phyloP scores from a whole-genome alignment of 2,888 invertebrate genomes.

The Caenorhabditis sulstoni region DNA sequence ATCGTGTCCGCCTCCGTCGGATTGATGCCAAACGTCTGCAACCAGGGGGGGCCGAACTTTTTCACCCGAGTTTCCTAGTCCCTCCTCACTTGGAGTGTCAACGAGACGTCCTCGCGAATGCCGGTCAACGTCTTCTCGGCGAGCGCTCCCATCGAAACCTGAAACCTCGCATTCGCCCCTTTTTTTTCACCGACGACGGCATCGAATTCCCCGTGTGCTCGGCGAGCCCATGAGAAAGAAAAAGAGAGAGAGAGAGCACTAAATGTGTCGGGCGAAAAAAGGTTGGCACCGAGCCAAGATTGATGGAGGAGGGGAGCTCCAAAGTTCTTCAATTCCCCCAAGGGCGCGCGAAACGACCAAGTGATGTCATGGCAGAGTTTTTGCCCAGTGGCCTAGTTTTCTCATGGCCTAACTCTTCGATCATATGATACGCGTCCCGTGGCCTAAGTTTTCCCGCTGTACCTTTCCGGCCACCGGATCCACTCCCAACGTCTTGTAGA shows the following conservation, averaged over 20 bases:
- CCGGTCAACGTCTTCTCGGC: conserved; percentile 72
- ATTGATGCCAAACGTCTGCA: conserved; percentile 60
- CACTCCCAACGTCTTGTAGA: conserved; percentile 81
- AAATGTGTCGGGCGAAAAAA: background rate
- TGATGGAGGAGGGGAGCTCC: too few species aligned
- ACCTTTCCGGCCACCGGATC: conserved; percentile 78
- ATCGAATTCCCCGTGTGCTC: background rate
- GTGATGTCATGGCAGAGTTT: too few species aligned
- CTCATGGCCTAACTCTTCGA: too few species aligned
- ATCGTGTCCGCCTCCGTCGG: conserved; percentile 63
- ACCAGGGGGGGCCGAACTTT: background rate
- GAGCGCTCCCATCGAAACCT: conserved; percentile 73
- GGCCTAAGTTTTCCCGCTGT: background rate
- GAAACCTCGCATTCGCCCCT: too few species aligned
- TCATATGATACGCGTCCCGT: too few species aligned
- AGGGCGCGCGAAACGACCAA: too few species aligned
- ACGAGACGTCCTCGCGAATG: conserved; percentile 69
- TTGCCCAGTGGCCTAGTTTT: too few species aligned
- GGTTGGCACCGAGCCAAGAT: background rate
- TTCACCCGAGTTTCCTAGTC: too few species aligned
- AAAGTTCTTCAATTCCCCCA: too few species aligned
- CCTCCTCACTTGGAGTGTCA: conserved; percentile 58
- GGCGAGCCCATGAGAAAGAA: too few species aligned
- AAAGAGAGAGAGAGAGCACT: too few species aligned
- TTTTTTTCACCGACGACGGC: too few species aligned